Base-by-base conservation (phyloP, 2,113 vertebrate genomes). In the Lamprologus tigripictilis region DNA sequence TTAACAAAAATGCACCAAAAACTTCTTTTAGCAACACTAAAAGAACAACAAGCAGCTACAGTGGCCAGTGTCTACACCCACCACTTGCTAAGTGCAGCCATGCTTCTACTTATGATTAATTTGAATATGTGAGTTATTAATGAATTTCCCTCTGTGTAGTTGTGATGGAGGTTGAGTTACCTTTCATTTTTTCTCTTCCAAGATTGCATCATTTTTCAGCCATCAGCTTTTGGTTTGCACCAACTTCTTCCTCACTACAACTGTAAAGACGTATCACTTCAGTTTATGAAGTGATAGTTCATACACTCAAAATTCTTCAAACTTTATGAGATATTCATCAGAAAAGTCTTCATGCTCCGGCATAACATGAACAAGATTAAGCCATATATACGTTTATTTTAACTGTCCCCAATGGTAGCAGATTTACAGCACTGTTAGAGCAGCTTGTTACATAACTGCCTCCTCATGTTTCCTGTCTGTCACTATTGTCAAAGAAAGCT, bases 401-500 rank as follows among this genome's bases (percentile, higher is more conserved):
- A 47, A 12, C 40, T 10, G 13, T 73, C 8, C 13, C 40, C 23
- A 73, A 26, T 47, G 40, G 3, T 28, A 47, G 40, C 33, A 63
- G 17, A 63, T 63, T 35, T 63, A 63, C 31, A 35, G 31, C 17
- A 35, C 58, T 21, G 61, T n/a, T 35, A 19, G 58, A 63, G 66
- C 35, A 40, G 63, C 35, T 40, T 40, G 10, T 37, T 68, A 21
- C 37, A 45, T 19, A 49, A 49, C 42, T 49, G 42, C 23, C 23
- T 28, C 42, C 23, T 4, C 6, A 2, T 4, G 23, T 76, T 76
- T 76, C 3, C 23, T 28, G 68, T 76, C 68, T 78, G 71, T 31
- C 45, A 19, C 42, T 78, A 11, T 47, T 76, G 71, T 49, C 42
- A 76, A 76, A 76, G 40, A 28, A 76, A 49, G 42, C 42, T 49